These are phyloP conservation scores for Eulemur macaco DNA, from an alignment of 2,113 vertebrate genomes.

Conservation along the genomic window DNA sequence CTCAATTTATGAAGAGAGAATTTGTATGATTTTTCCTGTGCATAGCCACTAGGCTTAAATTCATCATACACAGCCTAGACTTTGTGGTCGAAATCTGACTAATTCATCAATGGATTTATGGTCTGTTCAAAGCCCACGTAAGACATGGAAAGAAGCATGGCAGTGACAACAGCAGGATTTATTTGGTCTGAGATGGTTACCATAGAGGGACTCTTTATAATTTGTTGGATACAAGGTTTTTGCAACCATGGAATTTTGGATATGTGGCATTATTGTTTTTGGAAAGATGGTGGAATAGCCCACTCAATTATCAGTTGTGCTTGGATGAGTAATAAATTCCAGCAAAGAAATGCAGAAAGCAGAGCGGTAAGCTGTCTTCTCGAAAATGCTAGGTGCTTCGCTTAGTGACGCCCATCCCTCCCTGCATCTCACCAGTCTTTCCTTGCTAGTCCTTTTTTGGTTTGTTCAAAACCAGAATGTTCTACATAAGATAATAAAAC, in stretches of 20 bases:
- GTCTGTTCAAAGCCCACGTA: conserved; percentile 31
- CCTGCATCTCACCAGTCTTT: neutral
- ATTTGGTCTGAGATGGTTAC: conserved; percentile 61
- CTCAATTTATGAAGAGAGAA: conserved; percentile 71
- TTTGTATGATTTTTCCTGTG: conserved; percentile 52
- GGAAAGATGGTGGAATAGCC: conserved; percentile 41
- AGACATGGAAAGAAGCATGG: conserved; percentile 63
- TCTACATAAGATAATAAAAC: conserved; percentile 24
- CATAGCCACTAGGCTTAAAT: conserved; percentile 33
- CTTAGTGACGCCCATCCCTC: neutral
- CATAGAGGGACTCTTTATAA: neutral
- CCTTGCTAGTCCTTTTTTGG: conserved; percentile 24
- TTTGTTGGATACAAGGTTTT: conserved; percentile 30
- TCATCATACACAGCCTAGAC: neutral
- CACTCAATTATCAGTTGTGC: conserved; percentile 51
- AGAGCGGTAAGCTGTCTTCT: conserved; percentile 31
- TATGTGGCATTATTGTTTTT: conserved; percentile 55
- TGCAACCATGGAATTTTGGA: conserved; percentile 49
- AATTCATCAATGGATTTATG: conserved; percentile 53
- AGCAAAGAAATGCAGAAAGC: conserved; percentile 51
- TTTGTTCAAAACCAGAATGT: conserved; percentile 49
- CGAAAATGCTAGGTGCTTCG: neutral
- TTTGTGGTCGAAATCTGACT: conserved; percentile 61
- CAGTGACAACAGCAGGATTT: conserved; percentile 39
- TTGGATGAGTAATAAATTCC: conserved; percentile 18